These are phyloP conservation scores for Machimus atricapillus DNA, from an alignment of 2,888 invertebrate genomes.

Conservation along the genomic window DNA sequence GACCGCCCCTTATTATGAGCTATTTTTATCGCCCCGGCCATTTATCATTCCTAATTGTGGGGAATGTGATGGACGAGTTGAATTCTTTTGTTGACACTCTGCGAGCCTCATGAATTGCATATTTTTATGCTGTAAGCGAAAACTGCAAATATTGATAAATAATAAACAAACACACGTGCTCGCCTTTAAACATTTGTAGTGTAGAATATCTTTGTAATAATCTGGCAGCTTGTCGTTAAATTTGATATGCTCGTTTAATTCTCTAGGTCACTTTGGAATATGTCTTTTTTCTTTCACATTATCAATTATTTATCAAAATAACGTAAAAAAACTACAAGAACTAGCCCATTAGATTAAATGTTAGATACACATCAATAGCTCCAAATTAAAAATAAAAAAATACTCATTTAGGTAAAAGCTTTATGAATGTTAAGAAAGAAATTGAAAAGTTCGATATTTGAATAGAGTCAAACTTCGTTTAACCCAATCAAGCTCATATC, in stretches of 20 bases:
- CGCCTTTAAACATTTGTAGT: not conserved
- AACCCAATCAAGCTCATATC: too few relatives aligned
- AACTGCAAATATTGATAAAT: not conserved
- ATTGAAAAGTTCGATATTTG: too few relatives aligned
- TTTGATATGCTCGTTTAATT: not conserved
- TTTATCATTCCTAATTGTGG: constrained; percentile 11
- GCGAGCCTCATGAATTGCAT: not conserved
- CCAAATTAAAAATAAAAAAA: too few relatives aligned
- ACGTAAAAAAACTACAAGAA: too few relatives aligned
- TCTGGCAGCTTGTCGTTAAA: not conserved
- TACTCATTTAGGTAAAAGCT: too few relatives aligned
- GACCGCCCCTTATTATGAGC: constrained; percentile 18
- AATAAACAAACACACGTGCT: not conserved
- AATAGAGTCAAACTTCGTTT: too few relatives aligned
- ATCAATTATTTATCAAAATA: too few relatives aligned
- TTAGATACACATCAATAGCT: too few relatives aligned
- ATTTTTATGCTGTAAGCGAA: not conserved
- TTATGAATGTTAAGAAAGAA: too few relatives aligned
- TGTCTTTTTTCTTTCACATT: not conserved
- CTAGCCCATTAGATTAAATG: too few relatives aligned
- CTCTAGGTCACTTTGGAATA: not conserved
- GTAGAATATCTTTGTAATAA: not conserved
- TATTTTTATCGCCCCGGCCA: constrained; percentile 9
- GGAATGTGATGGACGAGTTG: not conserved
- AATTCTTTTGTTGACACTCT: not conserved